These are phyloP conservation scores for Macropus fuliginosus DNA, from an alignment of 2,797 vertebrate species.

Conservation along the genomic window DNA sequence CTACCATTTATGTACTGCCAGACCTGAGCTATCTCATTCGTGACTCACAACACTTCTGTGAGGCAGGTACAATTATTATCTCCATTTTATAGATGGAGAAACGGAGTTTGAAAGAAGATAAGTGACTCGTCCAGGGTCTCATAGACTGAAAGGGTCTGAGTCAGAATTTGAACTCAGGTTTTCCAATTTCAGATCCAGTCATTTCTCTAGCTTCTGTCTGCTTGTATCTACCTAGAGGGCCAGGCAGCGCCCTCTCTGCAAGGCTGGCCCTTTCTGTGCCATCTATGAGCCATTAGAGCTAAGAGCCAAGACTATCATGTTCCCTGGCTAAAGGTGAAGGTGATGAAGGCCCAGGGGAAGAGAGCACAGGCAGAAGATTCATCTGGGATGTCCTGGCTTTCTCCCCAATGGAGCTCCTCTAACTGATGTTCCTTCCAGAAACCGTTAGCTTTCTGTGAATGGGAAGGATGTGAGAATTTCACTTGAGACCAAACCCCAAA, in stretches of 20 bases:
- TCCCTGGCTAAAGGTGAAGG: neutral
- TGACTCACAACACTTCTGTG: neutral
- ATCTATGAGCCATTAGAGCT: neutral
- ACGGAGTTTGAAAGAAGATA: neutral
- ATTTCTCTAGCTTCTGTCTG: neutral
- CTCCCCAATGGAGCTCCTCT: neutral
- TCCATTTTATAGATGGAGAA: neutral
- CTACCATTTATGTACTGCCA: neutral
- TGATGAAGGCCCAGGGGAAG: neutral
- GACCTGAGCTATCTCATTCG: neutral
- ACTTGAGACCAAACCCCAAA: neutral
- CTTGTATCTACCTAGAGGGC: neutral
- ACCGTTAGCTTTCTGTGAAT: neutral
- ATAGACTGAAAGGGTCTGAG: neutral
- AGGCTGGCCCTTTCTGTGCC: too few species aligned
- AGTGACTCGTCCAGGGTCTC: neutral
- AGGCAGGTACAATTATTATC: neutral
- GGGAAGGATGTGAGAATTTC: neutral
- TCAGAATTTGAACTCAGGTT: neutral
- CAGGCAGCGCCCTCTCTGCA: neutral
- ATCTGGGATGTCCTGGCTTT: neutral
- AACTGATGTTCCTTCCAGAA: neutral
- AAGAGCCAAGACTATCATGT: neutral
- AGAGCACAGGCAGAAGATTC: neutral
- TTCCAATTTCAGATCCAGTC: neutral